These are phyloP conservation scores for Panthera tigris DNA, from an alignment of 2,113 vertebrate species.

Conservation along the genomic window DNA sequence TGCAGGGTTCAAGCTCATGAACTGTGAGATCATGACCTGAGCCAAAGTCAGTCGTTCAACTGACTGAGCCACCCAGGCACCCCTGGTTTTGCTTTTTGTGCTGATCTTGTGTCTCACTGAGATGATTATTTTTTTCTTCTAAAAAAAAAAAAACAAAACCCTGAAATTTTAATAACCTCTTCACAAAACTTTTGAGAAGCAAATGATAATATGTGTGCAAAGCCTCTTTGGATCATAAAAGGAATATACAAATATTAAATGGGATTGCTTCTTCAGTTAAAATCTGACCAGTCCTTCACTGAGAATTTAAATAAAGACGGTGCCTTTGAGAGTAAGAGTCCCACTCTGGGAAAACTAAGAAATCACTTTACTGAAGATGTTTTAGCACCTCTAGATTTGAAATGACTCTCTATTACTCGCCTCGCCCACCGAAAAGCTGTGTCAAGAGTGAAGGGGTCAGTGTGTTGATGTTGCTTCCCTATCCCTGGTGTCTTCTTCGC, in stretches of 20 bases:
- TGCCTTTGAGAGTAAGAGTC: neutral
- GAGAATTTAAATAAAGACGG: neutral
- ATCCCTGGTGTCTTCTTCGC: neutral
- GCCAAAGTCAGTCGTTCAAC: too few relatives aligned
- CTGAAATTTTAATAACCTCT: neutral
- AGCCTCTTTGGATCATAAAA: neutral
- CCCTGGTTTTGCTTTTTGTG: neutral
- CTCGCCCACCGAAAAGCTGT: neutral
- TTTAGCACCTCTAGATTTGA: neutral
- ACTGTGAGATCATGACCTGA: too few relatives aligned
- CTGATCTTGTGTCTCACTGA: neutral
- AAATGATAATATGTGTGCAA: neutral
- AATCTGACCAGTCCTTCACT: neutral
- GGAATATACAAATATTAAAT: neutral
- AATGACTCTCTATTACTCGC: neutral
- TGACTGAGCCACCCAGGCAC: too few relatives aligned
- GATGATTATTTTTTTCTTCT: neutral
- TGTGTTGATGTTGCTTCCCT: neutral
- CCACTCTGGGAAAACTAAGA: neutral
- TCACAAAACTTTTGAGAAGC: neutral
- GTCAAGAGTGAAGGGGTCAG: neutral
- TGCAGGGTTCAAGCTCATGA: too few relatives aligned
- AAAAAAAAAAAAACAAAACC: neutral
- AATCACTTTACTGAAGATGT: neutral
- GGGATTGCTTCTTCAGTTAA: neutral